A percentile compares a stretch with the other conserved stretches of the same genome.
phyloP scores from a whole-genome alignment of 2,797 vertebrate genomes.

The Bufotes viridis region DNA sequence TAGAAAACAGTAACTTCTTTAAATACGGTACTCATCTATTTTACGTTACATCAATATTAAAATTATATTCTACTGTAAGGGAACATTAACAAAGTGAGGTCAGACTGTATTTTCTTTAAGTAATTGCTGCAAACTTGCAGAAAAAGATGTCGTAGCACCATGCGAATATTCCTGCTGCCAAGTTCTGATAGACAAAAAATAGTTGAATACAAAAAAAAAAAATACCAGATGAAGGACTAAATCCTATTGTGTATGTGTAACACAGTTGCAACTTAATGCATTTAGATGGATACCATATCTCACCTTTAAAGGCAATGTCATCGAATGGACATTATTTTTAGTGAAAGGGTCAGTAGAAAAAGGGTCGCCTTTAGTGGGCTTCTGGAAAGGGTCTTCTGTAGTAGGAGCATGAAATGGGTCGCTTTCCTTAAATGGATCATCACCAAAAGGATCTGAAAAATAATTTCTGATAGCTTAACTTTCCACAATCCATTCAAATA shows the following conservation, averaged over 20 bases:
- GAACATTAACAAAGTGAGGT: too few relatives aligned
- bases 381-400: slow-evolving; percentile 93
- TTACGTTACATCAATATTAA: too few relatives aligned
- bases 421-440: slow-evolving; percentile 79
- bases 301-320: slow-evolving; percentile 86
- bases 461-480: background rate
- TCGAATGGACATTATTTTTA: slow-evolving; percentile 76
- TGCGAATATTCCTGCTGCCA: too few relatives aligned
- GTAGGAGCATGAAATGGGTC: slow-evolving; percentile 86
- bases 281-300: slow-evolving; percentile 54
- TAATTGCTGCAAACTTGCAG: too few relatives aligned
- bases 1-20: too few relatives aligned
- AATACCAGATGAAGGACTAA: background rate
- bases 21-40: too few relatives aligned
- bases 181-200: too few relatives aligned
- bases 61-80: too few relatives aligned
- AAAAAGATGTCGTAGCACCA: too few relatives aligned
- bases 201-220: background rate
- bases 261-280: background rate
- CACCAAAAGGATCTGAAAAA: slow-evolving; percentile 76
- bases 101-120: too few relatives aligned
- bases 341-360: slow-evolving; percentile 90
- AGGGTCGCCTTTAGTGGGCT: slow-evolving; percentile 86
- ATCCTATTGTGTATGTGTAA: background rate
- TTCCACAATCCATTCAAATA: background rate